These are phyloP conservation scores for Valencia hispanica DNA, from an alignment of 2,797 vertebrate species.

Conservation along the genomic window DNA sequence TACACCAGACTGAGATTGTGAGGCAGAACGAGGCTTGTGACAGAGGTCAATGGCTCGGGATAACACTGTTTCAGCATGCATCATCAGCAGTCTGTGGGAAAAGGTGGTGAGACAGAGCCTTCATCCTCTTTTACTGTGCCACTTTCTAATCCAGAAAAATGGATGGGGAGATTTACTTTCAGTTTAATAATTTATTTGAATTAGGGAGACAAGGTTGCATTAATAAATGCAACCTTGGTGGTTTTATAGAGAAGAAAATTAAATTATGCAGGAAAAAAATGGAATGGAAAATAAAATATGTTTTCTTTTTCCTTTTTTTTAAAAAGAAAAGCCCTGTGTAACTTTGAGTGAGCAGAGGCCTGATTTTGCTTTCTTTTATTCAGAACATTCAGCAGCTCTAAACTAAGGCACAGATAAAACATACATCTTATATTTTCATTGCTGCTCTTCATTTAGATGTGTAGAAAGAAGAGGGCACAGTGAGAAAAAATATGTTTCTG, in stretches of 20 bases:
- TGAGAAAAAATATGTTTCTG: background rate
- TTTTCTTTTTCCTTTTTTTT: background rate
- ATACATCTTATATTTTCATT: background rate
- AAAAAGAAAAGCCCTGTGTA: background rate
- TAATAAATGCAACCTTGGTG: background rate
- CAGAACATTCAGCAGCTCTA: background rate
- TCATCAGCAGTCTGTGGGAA: conserved; percentile 8
- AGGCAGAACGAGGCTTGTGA: conserved; percentile 54
- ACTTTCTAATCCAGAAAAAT: background rate
- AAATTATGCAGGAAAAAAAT: background rate
- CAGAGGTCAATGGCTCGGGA: conserved; percentile 56
- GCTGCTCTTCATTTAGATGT: background rate
- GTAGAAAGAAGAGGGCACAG: background rate
- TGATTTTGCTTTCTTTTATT: background rate
- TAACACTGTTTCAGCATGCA: conserved; percentile 28
- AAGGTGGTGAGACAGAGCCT: background rate
- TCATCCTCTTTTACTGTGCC: background rate
- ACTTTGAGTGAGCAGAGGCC: background rate
- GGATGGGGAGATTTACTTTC: background rate
- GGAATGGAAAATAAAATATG: background rate
- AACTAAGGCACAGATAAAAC: background rate
- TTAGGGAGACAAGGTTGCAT: background rate
- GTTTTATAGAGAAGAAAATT: background rate
- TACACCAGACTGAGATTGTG: conserved; percentile 31
- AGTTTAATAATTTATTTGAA: background rate